Base-by-base conservation (phyloP, 2,113 vertebrate genomes). In the Muntiacus reevesi region DNA sequence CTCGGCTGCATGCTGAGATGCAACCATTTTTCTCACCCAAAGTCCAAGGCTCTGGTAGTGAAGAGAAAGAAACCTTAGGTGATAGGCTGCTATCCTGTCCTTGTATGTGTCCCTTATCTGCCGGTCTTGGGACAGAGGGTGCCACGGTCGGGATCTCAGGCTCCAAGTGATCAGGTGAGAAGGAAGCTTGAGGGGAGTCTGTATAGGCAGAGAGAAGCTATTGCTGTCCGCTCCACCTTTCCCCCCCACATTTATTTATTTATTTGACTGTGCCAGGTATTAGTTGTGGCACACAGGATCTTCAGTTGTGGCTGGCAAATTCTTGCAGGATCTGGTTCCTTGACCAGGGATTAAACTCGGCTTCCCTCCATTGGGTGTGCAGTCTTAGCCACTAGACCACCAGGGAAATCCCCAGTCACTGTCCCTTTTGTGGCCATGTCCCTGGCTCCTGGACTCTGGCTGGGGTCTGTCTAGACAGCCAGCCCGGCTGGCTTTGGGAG, bases 1-100 rank as follows among this genome's bases (percentile, higher is more conserved):
- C 2, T 43, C 0, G 13, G 30, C 45, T 50, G 30, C n/a, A 11
- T 0, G 0, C 16, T 45, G 78, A 76, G 59, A 25, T 30, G 33
- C 27, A 36, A 9, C 8, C 7, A 5, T 16, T 47, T 81, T 79
- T 97, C 54, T 67, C 57, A 64, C 27, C 76, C 33, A 1, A 89
- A 30, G 27, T 50, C 60, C 33, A 71, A 50, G 71, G 52, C 45
- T 45, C 45, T 92, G 30, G 33, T 7, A 71, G 55, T n/a, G 45
- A 87, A 50, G 45, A 67, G 43, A 78, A 57, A 78, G 71, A 47
- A 27, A 33, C 28, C 19, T 6, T 28, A 28, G 15, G 5, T 19
- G 52, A 40, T 19, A 1, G 2, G 50, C 11, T 27, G 30, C 28
- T 54, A 3, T 11, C 23, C 45, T 78, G 62, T 50, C n/a, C 23